These are phyloP conservation scores for Acleris cristana DNA, from an alignment of 2,888 invertebrate species.

Conservation along the genomic window DNA sequence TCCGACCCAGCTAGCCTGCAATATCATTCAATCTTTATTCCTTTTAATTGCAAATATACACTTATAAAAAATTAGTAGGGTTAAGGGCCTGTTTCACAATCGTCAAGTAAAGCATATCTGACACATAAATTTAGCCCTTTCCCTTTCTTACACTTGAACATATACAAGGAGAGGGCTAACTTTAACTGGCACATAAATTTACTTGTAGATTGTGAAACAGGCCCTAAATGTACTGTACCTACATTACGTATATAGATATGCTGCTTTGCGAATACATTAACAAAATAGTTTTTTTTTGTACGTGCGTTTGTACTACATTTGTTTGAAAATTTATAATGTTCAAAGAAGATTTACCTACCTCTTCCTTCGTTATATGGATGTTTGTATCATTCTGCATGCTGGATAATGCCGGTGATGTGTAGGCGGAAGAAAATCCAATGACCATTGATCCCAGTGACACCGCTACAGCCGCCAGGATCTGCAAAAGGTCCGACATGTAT, in stretches of 20 bases:
- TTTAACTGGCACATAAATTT: too few relatives aligned
- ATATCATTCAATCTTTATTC: conserved; percentile 29
- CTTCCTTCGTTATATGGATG: conserved; percentile 84
- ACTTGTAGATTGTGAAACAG: too few relatives aligned
- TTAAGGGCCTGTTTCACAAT: too few relatives aligned
- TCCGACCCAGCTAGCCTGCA: conserved; percentile 93
- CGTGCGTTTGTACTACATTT: not conserved
- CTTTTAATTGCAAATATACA: not conserved
- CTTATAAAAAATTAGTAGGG: too few relatives aligned
- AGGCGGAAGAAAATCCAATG: conserved; percentile 94
- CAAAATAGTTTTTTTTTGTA: too few relatives aligned
- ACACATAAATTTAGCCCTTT: too few relatives aligned
- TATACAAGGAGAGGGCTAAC: too few relatives aligned
- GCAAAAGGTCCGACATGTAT: conserved; percentile 52
- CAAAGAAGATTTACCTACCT: conserved; percentile 86
- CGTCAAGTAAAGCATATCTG: too few relatives aligned
- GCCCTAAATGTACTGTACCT: too few relatives aligned
- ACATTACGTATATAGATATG: too few relatives aligned
- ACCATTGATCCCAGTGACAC: conserved; percentile 95
- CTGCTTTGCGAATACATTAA: too few relatives aligned
- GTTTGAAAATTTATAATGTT: not conserved
- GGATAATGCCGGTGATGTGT: conserved; percentile 93
- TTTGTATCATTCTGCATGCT: conserved; percentile 87
- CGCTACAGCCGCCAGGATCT: conserved; percentile 93
- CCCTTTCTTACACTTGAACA: too few relatives aligned